Evolutionary conservation across 2,113 vertebrate genomes (phyloP).

Genomic region (Dermatemys mawii): DNA sequence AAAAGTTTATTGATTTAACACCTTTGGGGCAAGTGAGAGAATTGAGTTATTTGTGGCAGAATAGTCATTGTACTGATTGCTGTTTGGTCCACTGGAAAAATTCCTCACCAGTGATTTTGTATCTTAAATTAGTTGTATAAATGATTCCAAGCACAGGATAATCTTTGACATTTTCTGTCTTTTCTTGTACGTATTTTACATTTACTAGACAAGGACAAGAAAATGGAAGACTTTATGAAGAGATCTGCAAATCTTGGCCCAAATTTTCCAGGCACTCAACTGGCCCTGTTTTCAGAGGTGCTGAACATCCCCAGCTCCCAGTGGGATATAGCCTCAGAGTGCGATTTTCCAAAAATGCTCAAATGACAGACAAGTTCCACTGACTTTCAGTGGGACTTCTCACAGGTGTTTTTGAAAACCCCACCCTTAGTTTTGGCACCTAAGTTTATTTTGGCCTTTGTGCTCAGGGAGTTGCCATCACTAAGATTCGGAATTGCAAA

Average conservation of each 20-base stretch:
- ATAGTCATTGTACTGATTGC: neutral
- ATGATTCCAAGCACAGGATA: conserved; percentile 55
- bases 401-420: neutral
- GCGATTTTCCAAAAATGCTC: conserved; percentile 46
- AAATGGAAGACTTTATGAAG: conserved; percentile 68
- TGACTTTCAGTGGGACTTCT: neutral
- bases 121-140: conserved; percentile 34
- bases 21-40: neutral
- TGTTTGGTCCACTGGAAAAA: neutral
- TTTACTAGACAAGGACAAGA: conserved; percentile 52
- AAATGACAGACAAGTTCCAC: neutral
- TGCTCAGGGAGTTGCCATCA: neutral
- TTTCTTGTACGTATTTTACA: neutral
- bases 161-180: conserved; percentile 22
- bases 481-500: conserved; percentile 33
- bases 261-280: conserved; percentile 27
- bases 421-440: neutral
- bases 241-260: conserved; percentile 52
- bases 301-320: neutral
- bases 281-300: conserved; percentile 34
- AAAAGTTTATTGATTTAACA: neutral
- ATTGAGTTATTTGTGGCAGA: neutral
- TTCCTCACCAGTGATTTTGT: neutral
- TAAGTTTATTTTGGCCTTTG: conserved; percentile 39
- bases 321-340: conserved; percentile 26